phyloP scores from a whole-genome alignment of 2,113 vertebrate genomes.

The Rattus rattus region DNA sequence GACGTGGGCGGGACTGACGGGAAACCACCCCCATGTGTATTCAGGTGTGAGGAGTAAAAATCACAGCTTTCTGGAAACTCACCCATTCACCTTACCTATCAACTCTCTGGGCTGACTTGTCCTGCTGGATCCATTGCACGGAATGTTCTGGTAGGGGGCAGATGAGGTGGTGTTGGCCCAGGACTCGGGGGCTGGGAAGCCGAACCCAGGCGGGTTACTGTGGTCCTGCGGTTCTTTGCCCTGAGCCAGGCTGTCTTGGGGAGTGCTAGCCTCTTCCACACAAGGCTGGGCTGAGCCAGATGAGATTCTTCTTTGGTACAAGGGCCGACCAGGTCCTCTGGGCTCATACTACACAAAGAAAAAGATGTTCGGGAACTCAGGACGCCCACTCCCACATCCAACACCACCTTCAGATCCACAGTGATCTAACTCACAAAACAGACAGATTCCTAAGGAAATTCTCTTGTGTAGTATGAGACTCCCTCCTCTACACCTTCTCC shows the following conservation, averaged over 20 bases:
- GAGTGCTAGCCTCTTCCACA: conserved; percentile 90
- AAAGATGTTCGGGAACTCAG: conserved; percentile 41
- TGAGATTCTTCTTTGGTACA: conserved; percentile 99
- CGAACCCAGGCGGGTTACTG: conserved; percentile 89
- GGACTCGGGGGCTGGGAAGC: conserved; percentile 93
- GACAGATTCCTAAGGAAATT: conserved; percentile 11
- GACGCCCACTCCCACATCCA: neutral
- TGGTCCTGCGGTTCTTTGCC: conserved; percentile 94
- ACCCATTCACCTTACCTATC: conserved; percentile 88
- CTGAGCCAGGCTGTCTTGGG: conserved; percentile 89
- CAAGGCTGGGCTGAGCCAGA: conserved; percentile 93
- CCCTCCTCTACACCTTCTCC: neutral
- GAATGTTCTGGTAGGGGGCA: conserved; percentile 96
- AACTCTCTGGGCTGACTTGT: conserved; percentile 93
- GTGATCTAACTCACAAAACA: neutral
- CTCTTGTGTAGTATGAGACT: neutral
- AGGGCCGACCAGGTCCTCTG: conserved; percentile 98
- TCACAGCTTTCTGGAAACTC: no score
- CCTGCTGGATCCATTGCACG: conserved; percentile 96
- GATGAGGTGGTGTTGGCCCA: conserved; percentile 94
- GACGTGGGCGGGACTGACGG: neutral
- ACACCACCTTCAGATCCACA: neutral
- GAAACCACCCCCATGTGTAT: neutral
- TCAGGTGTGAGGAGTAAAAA: neutral
- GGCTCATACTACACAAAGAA: conserved; percentile 94